Conservation (phyloP, 2,797 vertebrate genomes). For the Poecilia velifera region DNA sequence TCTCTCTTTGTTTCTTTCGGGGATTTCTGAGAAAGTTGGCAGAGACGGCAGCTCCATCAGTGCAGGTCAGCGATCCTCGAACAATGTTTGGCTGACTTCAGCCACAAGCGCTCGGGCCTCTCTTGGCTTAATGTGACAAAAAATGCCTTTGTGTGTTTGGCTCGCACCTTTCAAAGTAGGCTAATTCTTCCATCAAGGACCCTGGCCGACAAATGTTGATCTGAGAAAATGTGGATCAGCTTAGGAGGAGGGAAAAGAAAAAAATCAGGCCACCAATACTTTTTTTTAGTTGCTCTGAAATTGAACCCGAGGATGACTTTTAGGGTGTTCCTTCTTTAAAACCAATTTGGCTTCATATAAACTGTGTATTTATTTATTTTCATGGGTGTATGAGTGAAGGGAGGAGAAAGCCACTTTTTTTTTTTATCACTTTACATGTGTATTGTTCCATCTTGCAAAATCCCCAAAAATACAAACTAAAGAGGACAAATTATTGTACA, state of each 20-base stretch:
- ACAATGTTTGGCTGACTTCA: slow-evolving; percentile 47
- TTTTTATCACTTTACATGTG: not conserved
- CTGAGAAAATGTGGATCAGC: slow-evolving; percentile 68
- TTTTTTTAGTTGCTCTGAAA: not conserved
- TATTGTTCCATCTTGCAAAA: not conserved
- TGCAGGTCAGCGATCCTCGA: slow-evolving; percentile 37
- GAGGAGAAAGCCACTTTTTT: not conserved
- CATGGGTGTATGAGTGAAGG: not conserved
- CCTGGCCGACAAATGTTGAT: slow-evolving; percentile 50
- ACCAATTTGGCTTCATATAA: not conserved
- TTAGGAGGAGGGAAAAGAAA: slow-evolving; percentile 49
- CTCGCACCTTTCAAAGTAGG: slow-evolving; percentile 62
- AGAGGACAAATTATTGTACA: not conserved
- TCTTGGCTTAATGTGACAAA: slow-evolving; percentile 56
- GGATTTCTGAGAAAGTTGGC: slow-evolving; percentile 22
- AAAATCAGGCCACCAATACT: not conserved
- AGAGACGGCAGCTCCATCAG: slow-evolving; percentile 17
- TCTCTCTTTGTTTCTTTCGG: slow-evolving; percentile 23
- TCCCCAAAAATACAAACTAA: not conserved
- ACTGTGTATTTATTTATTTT: not conserved
- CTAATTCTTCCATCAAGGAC: slow-evolving; percentile 66
- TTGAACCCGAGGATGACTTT: not conserved
- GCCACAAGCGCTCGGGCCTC: slow-evolving; percentile 21
- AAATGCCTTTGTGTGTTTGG: slow-evolving; percentile 58
- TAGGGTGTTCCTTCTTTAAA: not conserved